Evolutionary conservation across 2,888 invertebrate genomes (phyloP), one percentile per base, ranked within the genome.

Genomic region (Pseudococcus jackbeardsleyi): DNA sequence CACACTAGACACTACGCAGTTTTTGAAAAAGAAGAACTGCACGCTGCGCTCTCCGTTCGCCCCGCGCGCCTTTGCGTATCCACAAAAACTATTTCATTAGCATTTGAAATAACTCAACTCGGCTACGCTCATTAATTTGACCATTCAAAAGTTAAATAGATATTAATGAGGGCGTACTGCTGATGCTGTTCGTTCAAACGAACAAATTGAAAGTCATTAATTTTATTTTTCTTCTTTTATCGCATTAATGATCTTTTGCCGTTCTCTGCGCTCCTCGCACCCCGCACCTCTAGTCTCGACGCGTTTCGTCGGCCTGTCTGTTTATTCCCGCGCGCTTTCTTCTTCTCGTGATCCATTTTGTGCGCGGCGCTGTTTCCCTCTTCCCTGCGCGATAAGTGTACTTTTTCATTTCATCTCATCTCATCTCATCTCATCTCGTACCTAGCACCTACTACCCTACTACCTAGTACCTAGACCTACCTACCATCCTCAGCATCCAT

Each of bases 81-180:
- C 50, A 87, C 48, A 79, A 87, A 87, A 77, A 87, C 77, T 77
- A 87, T 87, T 87, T 87, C 87, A 87, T 87, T 87, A 87, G 87
- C 87, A 82, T 87, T 79, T 82, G 87, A 87, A 87, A 79, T 79
- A 87, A 87, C 87, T 79, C 15, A 82, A 87, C 87, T 87, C 87
- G 50, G 87, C 87, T 87, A 79, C 82, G 82, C 87, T 87, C 87
- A 87, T 87, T 87, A 87, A 87, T 87, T 87, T 87, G 87, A 87
- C 87, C 87, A 87, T 87, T 87, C 87, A 87, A 87, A 87, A 87
- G 87, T 87, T 87, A 87, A 87, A 87, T 87, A 87, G 87, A 87
- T 87, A 87, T 87, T 87, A 87, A 87, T 87, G 87, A 87, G 87
- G 79, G 87, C 87, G 87, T 87, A 87, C 26, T 33, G 26, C 79